Percentiles rank a stretch among this genome's conserved stretches.
These are phyloP conservation scores for Linepithema humile DNA, from an alignment of 1,140 invertebrate species.

Conservation along the genomic window DNA sequence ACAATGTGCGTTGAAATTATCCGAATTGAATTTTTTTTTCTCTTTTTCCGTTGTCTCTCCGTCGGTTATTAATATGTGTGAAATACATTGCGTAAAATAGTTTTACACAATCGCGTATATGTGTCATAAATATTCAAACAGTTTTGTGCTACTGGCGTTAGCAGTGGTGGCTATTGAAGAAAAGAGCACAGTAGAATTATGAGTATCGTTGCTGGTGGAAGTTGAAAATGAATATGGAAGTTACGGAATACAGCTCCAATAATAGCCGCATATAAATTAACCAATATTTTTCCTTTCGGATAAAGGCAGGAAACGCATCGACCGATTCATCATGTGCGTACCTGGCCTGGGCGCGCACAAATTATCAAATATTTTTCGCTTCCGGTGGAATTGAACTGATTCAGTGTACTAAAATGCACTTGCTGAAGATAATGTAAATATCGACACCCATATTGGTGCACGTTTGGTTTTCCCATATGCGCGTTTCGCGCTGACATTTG, in stretches of 20 bases:
- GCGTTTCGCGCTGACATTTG: conserved; percentile 17
- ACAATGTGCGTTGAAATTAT: conserved; percentile 42
- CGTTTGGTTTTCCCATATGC: conserved; percentile 3
- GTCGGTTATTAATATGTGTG: conserved; percentile 33
- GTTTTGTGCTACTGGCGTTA: conserved; percentile 2
- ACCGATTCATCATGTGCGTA: not conserved
- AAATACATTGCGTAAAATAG: conserved; percentile 43
- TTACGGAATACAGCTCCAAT: not conserved
- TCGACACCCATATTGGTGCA: conserved; percentile 15
- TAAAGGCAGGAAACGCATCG: not conserved
- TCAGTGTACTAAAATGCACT: not conserved
- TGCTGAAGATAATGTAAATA: not conserved
- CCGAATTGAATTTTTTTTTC: not conserved
- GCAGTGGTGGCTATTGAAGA: conserved; percentile 21
- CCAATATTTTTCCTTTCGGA: conserved; percentile 19
- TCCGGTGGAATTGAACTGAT: not conserved
- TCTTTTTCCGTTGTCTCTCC: not conserved
- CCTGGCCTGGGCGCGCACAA: not conserved
- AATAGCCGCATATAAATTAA: conserved; percentile 46
- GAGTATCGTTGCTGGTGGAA: conserved; percentile 23
- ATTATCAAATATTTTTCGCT: conserved; percentile 9
- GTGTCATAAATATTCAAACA: conserved; percentile 54
- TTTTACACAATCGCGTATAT: conserved; percentile 23
- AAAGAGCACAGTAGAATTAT: conserved; percentile 42
- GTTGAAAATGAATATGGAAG: conserved; percentile 51